phyloP scores from a whole-genome alignment of 2,113 vertebrate genomes.

The Rhizomys pruinosus region DNA sequence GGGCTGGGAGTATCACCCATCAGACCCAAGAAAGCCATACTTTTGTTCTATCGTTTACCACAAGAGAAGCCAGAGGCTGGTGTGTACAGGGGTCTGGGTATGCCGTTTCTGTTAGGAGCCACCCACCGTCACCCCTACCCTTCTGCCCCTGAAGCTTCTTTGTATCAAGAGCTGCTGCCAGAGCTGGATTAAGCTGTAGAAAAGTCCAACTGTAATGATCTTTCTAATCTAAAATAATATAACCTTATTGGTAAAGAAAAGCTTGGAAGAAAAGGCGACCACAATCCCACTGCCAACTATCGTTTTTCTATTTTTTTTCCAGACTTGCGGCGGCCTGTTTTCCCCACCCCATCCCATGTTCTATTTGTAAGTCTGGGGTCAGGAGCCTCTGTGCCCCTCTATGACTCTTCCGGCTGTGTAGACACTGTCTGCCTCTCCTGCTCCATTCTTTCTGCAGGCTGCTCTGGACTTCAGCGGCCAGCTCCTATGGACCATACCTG shows the following conservation, averaged over 20 bases:
- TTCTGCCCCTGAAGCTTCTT: background rate
- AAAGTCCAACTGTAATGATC: background rate
- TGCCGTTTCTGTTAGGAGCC: background rate
- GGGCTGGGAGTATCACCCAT: background rate
- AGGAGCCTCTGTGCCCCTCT: background rate
- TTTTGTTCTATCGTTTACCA: background rate
- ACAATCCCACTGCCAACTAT: background rate
- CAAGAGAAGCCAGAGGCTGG: background rate
- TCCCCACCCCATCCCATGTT: fast-evolving
- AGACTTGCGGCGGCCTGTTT: background rate
- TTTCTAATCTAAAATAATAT: constrained; percentile 19
- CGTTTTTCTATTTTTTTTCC: background rate
- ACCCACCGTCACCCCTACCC: background rate
- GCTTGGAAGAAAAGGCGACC: background rate
- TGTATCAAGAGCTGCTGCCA: background rate
- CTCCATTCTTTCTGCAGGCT: background rate
- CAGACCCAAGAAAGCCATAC: background rate
- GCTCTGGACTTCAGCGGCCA: background rate
- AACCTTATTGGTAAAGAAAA: constrained; percentile 3
- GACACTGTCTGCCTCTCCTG: background rate
- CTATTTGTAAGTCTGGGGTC: background rate
- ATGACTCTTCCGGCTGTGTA: background rate
- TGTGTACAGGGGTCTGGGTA: background rate
- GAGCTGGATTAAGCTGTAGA: background rate
- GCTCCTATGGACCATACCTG: fast-evolving